A percentile compares a stretch with the other conserved stretches of the same genome.
Evolutionary conservation across 1,140 invertebrate species (phyloP).

Genomic region (Pseudobourletiella spinata): DNA sequence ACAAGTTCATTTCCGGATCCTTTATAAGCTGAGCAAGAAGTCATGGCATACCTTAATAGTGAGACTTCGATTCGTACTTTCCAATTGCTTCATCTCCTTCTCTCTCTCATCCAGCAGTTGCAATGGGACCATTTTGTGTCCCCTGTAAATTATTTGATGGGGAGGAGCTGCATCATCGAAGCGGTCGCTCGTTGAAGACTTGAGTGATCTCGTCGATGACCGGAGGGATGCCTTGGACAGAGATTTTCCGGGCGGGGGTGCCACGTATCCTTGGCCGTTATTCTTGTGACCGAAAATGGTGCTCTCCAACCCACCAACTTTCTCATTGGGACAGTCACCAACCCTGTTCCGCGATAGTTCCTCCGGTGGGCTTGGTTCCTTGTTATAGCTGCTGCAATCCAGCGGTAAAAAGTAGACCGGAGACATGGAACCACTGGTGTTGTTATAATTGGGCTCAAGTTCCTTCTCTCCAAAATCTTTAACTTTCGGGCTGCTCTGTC

Average conservation of each 20-base stretch:
- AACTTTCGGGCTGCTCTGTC: no score
- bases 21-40: background rate
- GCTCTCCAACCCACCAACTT: background rate
- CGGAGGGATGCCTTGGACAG: background rate
- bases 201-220: background rate
- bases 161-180: slow-evolving; percentile 11
- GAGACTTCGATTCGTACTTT: slow-evolving; percentile 7
- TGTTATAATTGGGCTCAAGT: background rate
- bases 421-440: background rate
- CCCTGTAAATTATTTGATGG: slow-evolving; percentile 30
- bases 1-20: background rate
- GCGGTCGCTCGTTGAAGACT: background rate
- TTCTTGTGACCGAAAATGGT: background rate
- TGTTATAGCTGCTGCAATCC: no score
- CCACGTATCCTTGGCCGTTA: background rate
- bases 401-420: background rate
- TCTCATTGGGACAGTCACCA: background rate
- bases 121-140: slow-evolving; percentile 31
- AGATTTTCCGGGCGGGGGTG: background rate
- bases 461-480: no score
- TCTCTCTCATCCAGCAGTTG: slow-evolving; percentile 24
- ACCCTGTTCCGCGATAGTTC: background rate
- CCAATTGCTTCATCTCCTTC: slow-evolving; percentile 21
- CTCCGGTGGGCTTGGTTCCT: background rate
- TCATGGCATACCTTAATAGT: slow-evolving; percentile 14